These are phyloP conservation scores for Heliangelus exortis DNA, from an alignment of 2,797 vertebrate species.

Conservation along the genomic window DNA sequence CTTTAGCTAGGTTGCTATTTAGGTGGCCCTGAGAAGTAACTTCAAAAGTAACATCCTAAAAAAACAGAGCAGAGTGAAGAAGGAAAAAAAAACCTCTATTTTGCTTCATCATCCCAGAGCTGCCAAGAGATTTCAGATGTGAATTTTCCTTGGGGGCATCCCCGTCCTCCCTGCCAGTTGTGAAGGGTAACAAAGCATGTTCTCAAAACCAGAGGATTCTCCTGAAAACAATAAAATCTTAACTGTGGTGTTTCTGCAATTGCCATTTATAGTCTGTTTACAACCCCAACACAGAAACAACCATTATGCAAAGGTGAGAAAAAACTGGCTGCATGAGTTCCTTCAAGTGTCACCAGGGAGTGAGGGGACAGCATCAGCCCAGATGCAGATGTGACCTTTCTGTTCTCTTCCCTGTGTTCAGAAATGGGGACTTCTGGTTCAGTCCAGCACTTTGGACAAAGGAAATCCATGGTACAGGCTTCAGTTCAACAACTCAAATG, in stretches of 20 bases:
- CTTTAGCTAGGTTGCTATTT: not conserved
- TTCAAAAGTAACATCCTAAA: not conserved
- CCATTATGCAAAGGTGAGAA: not conserved
- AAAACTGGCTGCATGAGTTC: not conserved
- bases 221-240: not conserved
- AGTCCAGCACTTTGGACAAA: not conserved
- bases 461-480: accelerated
- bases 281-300: not conserved
- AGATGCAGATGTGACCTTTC: not conserved
- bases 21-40: accelerated
- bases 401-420: not conserved
- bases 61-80: accelerated
- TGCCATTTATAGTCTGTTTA: not conserved
- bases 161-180: not conserved
- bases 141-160: not conserved
- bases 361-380: not conserved
- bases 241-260: not conserved
- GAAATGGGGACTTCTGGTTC: not conserved
- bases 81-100: not conserved
- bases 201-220: not conserved
- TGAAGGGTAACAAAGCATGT: accelerated
- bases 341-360: not conserved
- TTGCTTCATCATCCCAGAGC: no score
- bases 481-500: not conserved
- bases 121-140: not conserved